Conservation (phyloP, 2,888 invertebrate species). For the Tanypteryx hageni region DNA sequence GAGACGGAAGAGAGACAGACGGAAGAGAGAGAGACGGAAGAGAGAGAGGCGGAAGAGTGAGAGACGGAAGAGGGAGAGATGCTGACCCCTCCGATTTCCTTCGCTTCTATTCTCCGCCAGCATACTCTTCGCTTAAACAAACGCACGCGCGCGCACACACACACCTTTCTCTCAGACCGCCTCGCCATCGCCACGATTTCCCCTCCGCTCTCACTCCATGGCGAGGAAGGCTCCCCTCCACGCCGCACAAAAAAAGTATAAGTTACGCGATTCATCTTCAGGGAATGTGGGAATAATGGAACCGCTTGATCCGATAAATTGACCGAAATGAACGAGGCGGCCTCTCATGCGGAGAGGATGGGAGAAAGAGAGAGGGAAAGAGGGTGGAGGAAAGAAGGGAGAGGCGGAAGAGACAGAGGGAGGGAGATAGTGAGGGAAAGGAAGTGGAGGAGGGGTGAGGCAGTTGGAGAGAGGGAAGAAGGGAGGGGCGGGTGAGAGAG, state of each 20-base stretch:
- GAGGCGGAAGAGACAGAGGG: too few relatives aligned
- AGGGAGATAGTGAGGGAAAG: background rate
- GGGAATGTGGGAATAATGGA: constrained; percentile 63
- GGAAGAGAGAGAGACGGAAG: background rate
- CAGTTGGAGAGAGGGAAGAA: background rate
- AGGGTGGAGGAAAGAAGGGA: background rate
- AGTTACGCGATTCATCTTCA: constrained; percentile 57
- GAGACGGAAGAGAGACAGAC: background rate
- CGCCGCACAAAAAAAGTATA: background rate
- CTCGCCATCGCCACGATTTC: too few relatives aligned
- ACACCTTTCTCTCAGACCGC: background rate
- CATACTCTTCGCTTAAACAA: background rate
- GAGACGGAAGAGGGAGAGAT: background rate
- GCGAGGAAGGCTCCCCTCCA: background rate
- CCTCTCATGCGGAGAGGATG: constrained; percentile 39
- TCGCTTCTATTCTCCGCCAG: background rate
- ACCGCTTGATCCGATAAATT: constrained; percentile 63
- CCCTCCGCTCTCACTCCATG: background rate
- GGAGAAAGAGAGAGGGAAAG: background rate
- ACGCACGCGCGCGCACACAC: background rate
- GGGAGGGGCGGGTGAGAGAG: background rate
- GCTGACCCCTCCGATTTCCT: background rate
- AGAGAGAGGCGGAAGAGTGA: too few relatives aligned
- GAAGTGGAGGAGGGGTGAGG: background rate
- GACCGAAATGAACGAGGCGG: constrained; percentile 57